Percentiles rank a stretch among this genome's conserved stretches.
Conservation (phyloP, 2,113 vertebrate species). For the Seriola aureovittata region DNA sequence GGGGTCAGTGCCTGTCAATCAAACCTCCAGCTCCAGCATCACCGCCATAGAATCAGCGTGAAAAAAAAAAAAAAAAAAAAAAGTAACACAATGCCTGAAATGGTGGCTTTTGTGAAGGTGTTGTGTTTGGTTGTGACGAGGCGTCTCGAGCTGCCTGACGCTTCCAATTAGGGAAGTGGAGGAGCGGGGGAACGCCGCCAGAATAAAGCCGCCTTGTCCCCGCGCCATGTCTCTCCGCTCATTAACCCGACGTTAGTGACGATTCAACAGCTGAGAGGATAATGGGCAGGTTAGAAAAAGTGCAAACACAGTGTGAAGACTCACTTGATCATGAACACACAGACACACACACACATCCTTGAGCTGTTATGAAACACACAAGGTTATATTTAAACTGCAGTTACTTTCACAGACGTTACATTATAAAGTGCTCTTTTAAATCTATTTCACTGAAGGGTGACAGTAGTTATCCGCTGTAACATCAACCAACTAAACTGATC, state of each 20-base stretch:
- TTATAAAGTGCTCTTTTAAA: no score
- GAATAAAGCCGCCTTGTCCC: neutral
- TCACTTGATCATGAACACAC: no score
- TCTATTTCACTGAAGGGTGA: no score
- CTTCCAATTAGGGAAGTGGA: constrained; percentile 40
- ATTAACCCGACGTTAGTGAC: constrained; percentile 4
- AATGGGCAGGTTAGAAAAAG: neutral
- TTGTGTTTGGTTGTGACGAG: constrained; percentile 9
- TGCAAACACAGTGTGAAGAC: neutral
- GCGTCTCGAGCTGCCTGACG: constrained; percentile 25
- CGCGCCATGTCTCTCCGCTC: neutral
- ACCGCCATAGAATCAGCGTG: neutral
- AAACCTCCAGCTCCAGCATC: neutral
- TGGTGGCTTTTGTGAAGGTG: constrained; percentile 20
- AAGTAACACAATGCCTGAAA: constrained; percentile 10
- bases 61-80: no score
- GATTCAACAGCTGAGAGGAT: constrained; percentile 1
- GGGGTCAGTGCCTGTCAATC: constrained; percentile 58
- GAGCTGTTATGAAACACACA: no score
- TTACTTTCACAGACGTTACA: no score
- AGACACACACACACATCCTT: neutral
- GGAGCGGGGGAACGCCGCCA: neutral
- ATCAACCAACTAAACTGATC: no score
- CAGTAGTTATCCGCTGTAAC: no score
- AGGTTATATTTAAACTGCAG: no score